Evolutionary conservation across 2,113 vertebrate genomes (phyloP), one percentile per base, ranked within the genome.

Genomic region (Cynoglossus semilaevis): DNA sequence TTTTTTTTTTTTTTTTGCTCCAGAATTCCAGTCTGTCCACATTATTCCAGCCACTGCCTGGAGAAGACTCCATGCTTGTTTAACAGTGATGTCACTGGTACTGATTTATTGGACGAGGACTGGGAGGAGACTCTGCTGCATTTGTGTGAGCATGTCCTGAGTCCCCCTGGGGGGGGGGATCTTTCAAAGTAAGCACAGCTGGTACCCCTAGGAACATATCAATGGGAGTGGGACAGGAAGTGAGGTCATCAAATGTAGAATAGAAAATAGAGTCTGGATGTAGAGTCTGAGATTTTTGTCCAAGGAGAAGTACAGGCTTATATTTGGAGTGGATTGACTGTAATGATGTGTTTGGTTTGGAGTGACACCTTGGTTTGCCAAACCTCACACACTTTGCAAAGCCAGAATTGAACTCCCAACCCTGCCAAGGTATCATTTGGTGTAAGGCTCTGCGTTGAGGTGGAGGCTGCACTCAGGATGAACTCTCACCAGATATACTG

Each of bases 161-260:
- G 38, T 70, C 74, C 77, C 85, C 67, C 81, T 53, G 22, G 43
- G 77, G 80, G 43, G 77, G 80, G 82, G 67, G 57, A 44, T 74
- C 59, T 70, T 72, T 66, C 67, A 66, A 82, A 84, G 78, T 67
- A 63, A 83, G 72, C 74, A 77, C 86, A 88, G 86, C 84, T 90
- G 87, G 84, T 80, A 80, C 76, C 66, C 73, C 63, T 75, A 72
- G 71, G 55, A 63, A 55, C 72, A 63, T 67, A 77, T 79, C 64
- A 46, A 42, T 72, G 78, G 72, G 80, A 85, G 64, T 74, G 67
- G 85, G 73, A 76, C 60, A 70, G 87, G 82, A 89, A 83, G 78
- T 83, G 76, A 85, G 71, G 81, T 79, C 71, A 72, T 61, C 50
- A 72, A 67, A 56, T 49, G 61, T 46, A 49, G 12, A 14, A 43